phyloP scores from a whole-genome alignment of 1,140 invertebrate genomes.

The Chlorops oryzae region DNA sequence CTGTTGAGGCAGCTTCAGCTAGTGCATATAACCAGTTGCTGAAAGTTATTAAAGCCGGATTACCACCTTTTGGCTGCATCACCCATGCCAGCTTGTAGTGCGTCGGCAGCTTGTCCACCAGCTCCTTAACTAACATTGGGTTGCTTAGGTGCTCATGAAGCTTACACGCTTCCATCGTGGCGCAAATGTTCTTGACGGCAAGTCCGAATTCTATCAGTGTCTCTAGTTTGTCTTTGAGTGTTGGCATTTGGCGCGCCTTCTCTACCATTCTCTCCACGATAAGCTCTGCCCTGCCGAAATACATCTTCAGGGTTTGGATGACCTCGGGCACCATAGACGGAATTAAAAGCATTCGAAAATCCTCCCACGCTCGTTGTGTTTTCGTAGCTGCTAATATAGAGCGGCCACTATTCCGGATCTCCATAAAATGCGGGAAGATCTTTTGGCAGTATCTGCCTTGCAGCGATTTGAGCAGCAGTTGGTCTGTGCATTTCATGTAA shows the following conservation, averaged over 20 bases:
- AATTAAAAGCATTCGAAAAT: too few relatives aligned
- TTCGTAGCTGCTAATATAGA: too few relatives aligned
- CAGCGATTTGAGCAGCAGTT: too few relatives aligned
- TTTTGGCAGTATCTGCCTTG: too few relatives aligned
- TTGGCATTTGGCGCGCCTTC: background rate
- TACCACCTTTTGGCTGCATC: constrained; percentile 1
- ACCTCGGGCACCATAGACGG: constrained; percentile 3
- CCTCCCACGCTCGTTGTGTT: too few relatives aligned
- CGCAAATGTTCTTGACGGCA: constrained; percentile 4
- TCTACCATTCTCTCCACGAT: constrained; percentile 2
- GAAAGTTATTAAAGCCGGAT: too few relatives aligned
- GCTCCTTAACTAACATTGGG: constrained; percentile 1
- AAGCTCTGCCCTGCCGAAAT: constrained; percentile 3
- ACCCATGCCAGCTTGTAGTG: constrained; percentile 6
- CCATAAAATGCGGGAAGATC: too few relatives aligned
- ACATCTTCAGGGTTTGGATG: constrained; percentile 8
- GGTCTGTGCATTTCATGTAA: too few relatives aligned
- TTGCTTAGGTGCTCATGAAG: constrained; percentile 4
- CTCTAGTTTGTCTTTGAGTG: constrained; percentile 7
- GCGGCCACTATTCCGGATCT: too few relatives aligned
- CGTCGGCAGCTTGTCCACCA: constrained; percentile 8
- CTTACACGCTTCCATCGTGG: constrained; percentile 8
- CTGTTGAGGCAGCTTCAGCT: too few relatives aligned
- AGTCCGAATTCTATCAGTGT: constrained; percentile 5
- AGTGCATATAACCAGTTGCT: too few relatives aligned